Evolutionary conservation across 2,888 invertebrate genomes (phyloP).

Genomic region (Micropterix aruncella): DNA sequence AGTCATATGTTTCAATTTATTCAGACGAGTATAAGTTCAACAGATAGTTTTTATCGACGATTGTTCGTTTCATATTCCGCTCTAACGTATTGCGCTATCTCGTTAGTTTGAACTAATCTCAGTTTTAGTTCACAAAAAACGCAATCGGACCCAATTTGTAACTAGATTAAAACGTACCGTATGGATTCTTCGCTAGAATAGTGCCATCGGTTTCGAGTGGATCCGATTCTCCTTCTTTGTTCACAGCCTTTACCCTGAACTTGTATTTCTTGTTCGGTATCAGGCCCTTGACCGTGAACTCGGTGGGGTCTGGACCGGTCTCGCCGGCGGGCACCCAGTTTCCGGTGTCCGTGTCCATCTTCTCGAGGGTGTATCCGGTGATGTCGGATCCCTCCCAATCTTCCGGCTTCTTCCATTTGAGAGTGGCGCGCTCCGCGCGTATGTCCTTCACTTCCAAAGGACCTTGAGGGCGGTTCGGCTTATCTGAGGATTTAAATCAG

Average conservation of each 20-base stretch:
- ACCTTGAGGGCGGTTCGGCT: constrained; percentile 71
- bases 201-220: constrained; percentile 82
- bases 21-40: too few species aligned
- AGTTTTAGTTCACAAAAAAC: too few species aligned
- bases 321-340: constrained; percentile 95
- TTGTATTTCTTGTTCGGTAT: constrained; percentile 95
- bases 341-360: constrained; percentile 92
- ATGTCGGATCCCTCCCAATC: constrained; percentile 82
- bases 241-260: constrained; percentile 93
- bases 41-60: too few species aligned
- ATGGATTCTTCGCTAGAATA: constrained; percentile 91
- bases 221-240: constrained; percentile 95
- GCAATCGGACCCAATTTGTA: too few species aligned
- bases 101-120: too few species aligned
- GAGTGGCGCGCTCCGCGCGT: constrained; percentile 77
- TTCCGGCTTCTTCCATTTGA: constrained; percentile 83
- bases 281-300: constrained; percentile 77
- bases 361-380: constrained; percentile 84
- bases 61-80: too few species aligned
- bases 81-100: too few species aligned
- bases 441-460: constrained; percentile 81
- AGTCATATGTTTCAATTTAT: too few species aligned
- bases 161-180: too few species aligned
- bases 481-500: constrained; percentile 52
- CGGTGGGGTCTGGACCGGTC: constrained; percentile 67